phyloP scores from a whole-genome alignment of 92 coral and sea anemone genomes.

The Phenganax marumi region DNA sequence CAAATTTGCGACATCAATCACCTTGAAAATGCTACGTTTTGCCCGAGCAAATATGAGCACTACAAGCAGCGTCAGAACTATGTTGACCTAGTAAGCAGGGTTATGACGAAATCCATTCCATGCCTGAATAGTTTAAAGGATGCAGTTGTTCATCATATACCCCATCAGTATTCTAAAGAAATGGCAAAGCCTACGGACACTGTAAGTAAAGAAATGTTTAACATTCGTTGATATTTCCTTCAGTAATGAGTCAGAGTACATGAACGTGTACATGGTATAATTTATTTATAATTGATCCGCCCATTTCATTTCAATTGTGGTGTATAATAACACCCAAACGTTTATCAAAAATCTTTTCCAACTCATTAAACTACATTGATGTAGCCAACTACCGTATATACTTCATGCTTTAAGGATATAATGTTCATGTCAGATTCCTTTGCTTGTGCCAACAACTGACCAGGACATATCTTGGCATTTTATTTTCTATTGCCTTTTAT shows the following conservation, averaged over 20 bases:
- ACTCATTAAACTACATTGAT: too few species aligned
- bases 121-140: constrained; percentile 2
- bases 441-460: neutral
- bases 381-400: too few species aligned
- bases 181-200: constrained; percentile 13
- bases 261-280: too few species aligned
- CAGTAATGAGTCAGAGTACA: too few species aligned
- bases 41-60: constrained; percentile 19
- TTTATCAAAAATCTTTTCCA: too few species aligned
- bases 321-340: too few species aligned
- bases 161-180: constrained; percentile 33
- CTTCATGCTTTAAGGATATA: neutral
- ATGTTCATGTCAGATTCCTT: neutral
- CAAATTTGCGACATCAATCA: constrained; percentile 49
- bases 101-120: constrained; percentile 23
- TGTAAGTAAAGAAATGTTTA: neutral
- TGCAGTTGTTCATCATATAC: constrained; percentile 23
- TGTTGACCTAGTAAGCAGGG: neutral
- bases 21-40: constrained; percentile 17
- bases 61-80: constrained; percentile 19
- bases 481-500: neutral
- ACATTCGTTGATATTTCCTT: neutral
- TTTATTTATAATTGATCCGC: too few species aligned
- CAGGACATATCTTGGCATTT: neutral
- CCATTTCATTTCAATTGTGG: too few species aligned